Evolutionary conservation across 2,888 invertebrate genomes (phyloP), one percentile per base, ranked within the genome.

Genomic region (Hypomecis atomaria): DNA sequence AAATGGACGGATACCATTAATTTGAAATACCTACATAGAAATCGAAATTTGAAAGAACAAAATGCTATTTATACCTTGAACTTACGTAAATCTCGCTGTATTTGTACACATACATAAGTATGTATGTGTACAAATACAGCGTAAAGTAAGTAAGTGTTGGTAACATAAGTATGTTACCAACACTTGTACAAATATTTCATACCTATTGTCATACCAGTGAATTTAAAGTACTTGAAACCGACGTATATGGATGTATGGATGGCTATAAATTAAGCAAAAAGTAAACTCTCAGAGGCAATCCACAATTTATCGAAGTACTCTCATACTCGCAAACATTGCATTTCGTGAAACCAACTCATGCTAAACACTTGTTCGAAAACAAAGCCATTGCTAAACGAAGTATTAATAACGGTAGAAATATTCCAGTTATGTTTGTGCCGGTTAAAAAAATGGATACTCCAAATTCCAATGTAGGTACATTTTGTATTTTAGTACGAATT

Each of bases 341-440:
- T 48, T 57, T 37, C 37, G 40, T 13, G 53, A 42, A 57, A 52
- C 52, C 58, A 43, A 23, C 53, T n/a, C 13, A 10, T 10, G 55
- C 47, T 13, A 52, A 55, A 58, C 43, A 57, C 40, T 56, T 62
- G 58, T 56, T 62, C 57, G 37, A 36, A 44, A 61, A 58, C 62
- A 63, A 54, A 48, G 62, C 52, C 36, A 45, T 40, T 11, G 53
- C 43, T 48, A 53, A 62, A 63, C 62, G 62, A 58, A 63, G 62
- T 58, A 58, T 63, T 63, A 63, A 58, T 63, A 63, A 54, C 11
- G 33, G 0, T 53, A 48, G 62, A 42, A 13, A 62, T 62, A 57
- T 36, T 0, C 6, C 1, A 7, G 4, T 5, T 11, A 23, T n/a
- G 11, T 5, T 10, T 11, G 37, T 6, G 56, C 62, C 56, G 62